These are phyloP conservation scores for Pogonocichla stellata DNA, from an alignment of 2,113 vertebrate genomes.

Conservation along the genomic window DNA sequence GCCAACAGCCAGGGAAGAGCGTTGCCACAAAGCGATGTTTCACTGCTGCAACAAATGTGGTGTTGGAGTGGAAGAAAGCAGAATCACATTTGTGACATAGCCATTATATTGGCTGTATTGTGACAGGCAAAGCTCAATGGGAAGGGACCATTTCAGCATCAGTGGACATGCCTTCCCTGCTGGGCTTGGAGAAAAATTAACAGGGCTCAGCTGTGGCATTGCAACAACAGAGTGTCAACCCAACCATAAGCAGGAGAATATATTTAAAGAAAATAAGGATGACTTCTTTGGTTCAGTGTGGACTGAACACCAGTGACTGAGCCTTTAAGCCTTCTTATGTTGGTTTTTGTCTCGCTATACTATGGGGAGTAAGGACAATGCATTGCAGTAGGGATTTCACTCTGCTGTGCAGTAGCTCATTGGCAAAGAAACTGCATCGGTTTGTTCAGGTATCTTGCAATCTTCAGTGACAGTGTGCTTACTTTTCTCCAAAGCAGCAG, in stretches of 20 bases:
- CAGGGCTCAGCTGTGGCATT: constrained; percentile 53
- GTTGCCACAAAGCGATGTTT: neutral
- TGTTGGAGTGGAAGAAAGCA: neutral
- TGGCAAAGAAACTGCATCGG: neutral
- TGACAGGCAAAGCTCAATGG: constrained; percentile 42
- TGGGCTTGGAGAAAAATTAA: constrained; percentile 60
- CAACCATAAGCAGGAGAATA: neutral
- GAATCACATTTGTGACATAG: constrained; percentile 46
- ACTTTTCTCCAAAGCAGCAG: neutral
- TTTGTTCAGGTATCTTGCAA: neutral
- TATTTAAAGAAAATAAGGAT: neutral
- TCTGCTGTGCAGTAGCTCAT: neutral
- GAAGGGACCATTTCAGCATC: constrained; percentile 43
- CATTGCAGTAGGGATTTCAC: neutral
- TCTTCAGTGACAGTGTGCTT: neutral
- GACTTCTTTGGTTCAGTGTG: neutral
- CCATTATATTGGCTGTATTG: constrained; percentile 33
- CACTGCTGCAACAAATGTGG: constrained; percentile 44
- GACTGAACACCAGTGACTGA: neutral
- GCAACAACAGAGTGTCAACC: neutral
- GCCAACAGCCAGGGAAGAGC: neutral
- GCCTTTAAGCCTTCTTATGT: neutral
- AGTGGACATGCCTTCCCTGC: constrained; percentile 3
- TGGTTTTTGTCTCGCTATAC: neutral
- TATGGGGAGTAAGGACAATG: neutral